Percentiles rank a stretch among this genome's conserved stretches.
Evolutionary conservation across 2,888 invertebrate genomes (phyloP).

Genomic region (Caenorhabditis drosophilae): DNA sequence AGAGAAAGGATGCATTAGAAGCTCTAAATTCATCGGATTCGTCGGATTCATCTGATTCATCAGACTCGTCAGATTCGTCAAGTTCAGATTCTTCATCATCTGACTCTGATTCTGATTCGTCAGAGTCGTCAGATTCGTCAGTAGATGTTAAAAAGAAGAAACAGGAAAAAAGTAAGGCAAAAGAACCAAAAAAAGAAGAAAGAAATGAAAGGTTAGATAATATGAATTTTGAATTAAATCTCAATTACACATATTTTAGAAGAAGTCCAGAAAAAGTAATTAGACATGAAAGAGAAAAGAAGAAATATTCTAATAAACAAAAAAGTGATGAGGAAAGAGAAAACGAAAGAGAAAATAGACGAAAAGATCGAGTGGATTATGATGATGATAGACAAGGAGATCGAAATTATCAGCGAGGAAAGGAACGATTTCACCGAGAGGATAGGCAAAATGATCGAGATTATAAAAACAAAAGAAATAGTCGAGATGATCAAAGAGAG

Average conservation of each 20-base stretch:
- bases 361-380: no score
- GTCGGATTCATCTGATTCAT: constrained; percentile 12
- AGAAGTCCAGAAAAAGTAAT: no score
- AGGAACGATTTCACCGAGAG: not conserved
- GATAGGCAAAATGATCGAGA: not conserved
- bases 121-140: not conserved
- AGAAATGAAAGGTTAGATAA: not conserved
- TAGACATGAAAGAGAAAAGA: no score
- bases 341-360: no score
- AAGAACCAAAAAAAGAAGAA: not conserved
- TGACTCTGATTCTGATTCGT: constrained; percentile 33
- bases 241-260: no score
- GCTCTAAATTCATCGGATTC: constrained; percentile 23
- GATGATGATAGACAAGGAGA: no score
- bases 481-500: not conserved
- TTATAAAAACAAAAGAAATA: no score
- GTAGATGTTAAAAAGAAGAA: constrained; percentile 31
- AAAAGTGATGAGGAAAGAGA: no score
- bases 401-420: not conserved
- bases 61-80: constrained; percentile 24
- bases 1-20: constrained; percentile 43
- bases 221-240: no score
- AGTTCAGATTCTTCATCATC: constrained; percentile 22
- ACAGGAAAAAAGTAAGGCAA: constrained; percentile 9
- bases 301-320: no score